Base-by-base conservation (phyloP, 1,140 invertebrate species). In the Cydia amplana region DNA sequence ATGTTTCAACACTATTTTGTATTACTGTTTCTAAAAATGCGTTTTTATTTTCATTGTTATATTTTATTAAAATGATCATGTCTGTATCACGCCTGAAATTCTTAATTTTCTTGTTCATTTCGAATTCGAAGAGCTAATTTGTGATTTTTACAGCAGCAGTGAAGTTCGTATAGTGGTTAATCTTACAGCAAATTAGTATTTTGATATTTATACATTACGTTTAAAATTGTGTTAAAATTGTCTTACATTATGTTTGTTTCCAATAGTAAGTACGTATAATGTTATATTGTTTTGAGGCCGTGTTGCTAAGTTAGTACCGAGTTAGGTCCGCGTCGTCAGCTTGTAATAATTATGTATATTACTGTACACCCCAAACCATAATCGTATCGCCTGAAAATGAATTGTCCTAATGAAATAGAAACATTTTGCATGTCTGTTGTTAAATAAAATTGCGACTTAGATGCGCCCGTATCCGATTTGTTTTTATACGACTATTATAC, bases 381-480 rank as follows among this genome's bases (percentile, higher is more conserved):
- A 67, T 5, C n/a, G 36, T 67, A 67, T 32, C 64, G 64, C 64
- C 63, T 64, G 25, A 36, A 36, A 67, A 32, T 67, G 23, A 67
- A 28, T 67, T 67, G 28, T 67, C 64, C 64, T 32, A 36, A 67
- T 67, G 64, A 67, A 67, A 67, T 67, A 65, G 23, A 23, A 36
- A 32, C 23, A 67, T 67, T 67, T 32, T 67, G 64, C 64, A 67
- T 67, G 64, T 36, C 28, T 25, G 14, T 67, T 67, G 64, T 67
- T 67, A 36, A 32, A 36, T 16, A 67, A n/a, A 67, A 36, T 36
- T 36, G 64, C 64, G 64, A 20, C 64, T 67, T 16, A 1, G 25
- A 9, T 32, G 64, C 25, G 28, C 28, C 28, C 28, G 7, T 18
- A 32, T 36, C 20, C 9, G 55, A 55, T 55, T 18, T 55, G 55